Conservation (phyloP, 2,888 invertebrate species). For the Elegia similella region DNA sequence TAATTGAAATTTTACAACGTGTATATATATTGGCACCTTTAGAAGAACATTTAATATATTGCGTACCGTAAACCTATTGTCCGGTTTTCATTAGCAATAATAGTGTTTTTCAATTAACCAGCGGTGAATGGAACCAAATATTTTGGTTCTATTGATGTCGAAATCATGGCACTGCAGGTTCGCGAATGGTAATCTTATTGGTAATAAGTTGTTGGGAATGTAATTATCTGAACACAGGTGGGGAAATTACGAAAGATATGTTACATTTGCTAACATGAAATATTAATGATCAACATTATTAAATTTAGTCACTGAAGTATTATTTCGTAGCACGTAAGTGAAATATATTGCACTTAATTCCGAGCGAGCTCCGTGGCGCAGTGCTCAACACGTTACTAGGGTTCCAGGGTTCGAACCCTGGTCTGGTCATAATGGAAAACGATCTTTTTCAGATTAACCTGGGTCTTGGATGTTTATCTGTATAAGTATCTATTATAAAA, state of each 20-base stretch:
- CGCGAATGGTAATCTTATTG: background rate
- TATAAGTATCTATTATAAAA: too few relatives aligned
- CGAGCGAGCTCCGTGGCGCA: too few relatives aligned
- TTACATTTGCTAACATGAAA: background rate
- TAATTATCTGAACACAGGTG: background rate
- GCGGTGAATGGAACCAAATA: background rate
- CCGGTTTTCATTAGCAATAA: background rate
- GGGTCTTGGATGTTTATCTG: too few relatives aligned
- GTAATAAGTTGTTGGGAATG: background rate
- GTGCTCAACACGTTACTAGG: too few relatives aligned
- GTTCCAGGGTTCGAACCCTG: too few relatives aligned
- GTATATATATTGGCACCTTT: background rate
- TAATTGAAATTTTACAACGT: too few relatives aligned
- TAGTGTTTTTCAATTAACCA: constrained; percentile 4
- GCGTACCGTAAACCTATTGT: constrained; percentile 4
- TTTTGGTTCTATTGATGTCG: background rate
- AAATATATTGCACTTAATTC: too few relatives aligned
- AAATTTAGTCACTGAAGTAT: background rate
- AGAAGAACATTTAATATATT: constrained; percentile 1
- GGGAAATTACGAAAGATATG: background rate
- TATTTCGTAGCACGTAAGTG: too few relatives aligned
- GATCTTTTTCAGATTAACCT: too few relatives aligned
- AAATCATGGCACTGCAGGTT: background rate
- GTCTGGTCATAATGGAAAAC: too few relatives aligned
- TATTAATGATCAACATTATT: background rate